These are phyloP conservation scores for Myocastor coypus DNA, from an alignment of 2,113 vertebrate genomes.

Conservation along the genomic window DNA sequence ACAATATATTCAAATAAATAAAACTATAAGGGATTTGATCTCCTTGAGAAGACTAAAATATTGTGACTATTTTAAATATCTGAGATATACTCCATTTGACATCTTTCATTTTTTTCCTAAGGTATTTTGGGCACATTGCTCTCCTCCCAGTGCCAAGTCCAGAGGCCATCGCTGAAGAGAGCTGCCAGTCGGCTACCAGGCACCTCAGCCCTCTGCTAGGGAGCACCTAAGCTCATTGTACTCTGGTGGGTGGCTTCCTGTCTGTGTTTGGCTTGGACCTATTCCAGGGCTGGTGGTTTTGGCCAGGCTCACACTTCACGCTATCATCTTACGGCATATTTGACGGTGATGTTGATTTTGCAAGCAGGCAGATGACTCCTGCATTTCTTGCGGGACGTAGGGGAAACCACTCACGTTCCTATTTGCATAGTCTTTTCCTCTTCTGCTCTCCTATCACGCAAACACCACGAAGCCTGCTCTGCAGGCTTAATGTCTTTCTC, in stretches of 20 bases:
- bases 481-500: neutral
- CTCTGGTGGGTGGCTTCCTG: conserved; percentile 83
- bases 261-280: conserved; percentile 82
- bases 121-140: neutral
- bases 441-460: neutral
- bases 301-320: conserved; percentile 51
- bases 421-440: conserved; percentile 53
- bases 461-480: neutral
- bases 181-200: neutral
- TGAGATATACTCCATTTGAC: neutral
- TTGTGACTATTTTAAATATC: conserved; percentile 7
- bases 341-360: conserved; percentile 77
- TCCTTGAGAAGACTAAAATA: conserved; percentile 1
- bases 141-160: neutral
- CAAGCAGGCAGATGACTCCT: conserved; percentile 47
- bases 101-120: neutral
- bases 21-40: neutral
- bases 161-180: neutral
- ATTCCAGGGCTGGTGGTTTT: conserved; percentile 83
- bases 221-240: neutral
- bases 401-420: conserved; percentile 12
- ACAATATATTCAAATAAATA: neutral
- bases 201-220: neutral
- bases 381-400: conserved; percentile 57
- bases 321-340: conserved; percentile 70